These are phyloP conservation scores for Clarias laeviceps DNA, from an alignment of 2,797 vertebrate genomes.

Conservation along the genomic window DNA sequence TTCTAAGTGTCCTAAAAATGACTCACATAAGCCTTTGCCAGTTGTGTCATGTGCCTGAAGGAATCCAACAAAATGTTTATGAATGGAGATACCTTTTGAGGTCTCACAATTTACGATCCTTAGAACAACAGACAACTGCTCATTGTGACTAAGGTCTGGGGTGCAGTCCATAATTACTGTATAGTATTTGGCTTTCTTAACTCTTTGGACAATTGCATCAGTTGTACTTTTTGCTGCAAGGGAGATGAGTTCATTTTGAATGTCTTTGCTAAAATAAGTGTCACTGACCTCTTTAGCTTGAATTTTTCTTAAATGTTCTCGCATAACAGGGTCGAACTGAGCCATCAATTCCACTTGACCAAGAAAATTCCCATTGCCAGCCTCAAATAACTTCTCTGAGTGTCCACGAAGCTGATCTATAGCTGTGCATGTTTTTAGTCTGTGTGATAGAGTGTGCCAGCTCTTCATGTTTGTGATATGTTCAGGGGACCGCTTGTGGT, in stretches of 20 bases:
- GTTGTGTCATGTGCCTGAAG: neutral
- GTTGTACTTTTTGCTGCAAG: too few relatives aligned
- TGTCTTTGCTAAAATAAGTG: neutral
- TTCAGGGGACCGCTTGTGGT: neutral
- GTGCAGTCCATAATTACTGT: neutral
- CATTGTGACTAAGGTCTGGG: neutral
- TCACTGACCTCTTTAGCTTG: neutral
- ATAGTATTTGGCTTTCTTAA: neutral
- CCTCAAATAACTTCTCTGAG: slow-evolving; percentile 2
- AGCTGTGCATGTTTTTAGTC: neutral
- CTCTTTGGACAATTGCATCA: too few relatives aligned
- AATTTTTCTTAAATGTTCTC: slow-evolving; percentile 20
- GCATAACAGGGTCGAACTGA: slow-evolving; percentile 16
- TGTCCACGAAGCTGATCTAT: slow-evolving; percentile 35
- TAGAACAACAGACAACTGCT: neutral
- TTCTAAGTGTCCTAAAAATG: too few relatives aligned
- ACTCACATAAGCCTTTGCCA: neutral
- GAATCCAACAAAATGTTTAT: neutral
- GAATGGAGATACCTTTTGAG: neutral
- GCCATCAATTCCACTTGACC: slow-evolving; percentile 33
- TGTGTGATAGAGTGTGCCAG: neutral
- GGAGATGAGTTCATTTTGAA: too few relatives aligned
- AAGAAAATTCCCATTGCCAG: slow-evolving; percentile 26
- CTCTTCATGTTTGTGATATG: neutral
- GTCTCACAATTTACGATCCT: neutral